Evolutionary conservation across 2,888 invertebrate genomes (phyloP).

Genomic region (Merodon equestris): DNA sequence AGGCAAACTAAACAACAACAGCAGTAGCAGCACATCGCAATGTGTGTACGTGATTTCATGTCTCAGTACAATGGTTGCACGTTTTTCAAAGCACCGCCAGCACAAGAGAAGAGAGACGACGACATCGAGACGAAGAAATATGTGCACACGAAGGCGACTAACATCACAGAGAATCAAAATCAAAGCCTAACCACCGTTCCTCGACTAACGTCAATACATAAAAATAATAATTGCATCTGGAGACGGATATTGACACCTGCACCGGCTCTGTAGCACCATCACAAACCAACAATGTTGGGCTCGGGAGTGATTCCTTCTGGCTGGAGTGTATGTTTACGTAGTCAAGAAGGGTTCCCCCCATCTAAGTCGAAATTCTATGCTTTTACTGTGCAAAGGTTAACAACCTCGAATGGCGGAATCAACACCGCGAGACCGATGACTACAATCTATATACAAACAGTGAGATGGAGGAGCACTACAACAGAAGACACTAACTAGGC

Average conservation of each 20-base stretch:
- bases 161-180: no score
- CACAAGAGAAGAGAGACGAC: background rate
- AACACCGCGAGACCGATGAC: slow-evolving; percentile 52
- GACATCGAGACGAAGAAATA: slow-evolving; percentile 19
- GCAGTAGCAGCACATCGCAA: slow-evolving; percentile 26
- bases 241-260: slow-evolving; percentile 63
- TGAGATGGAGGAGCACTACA: slow-evolving; percentile 23
- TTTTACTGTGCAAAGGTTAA: slow-evolving; percentile 47
- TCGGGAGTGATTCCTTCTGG: no score
- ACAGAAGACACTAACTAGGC: background rate
- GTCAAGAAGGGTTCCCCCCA: slow-evolving; percentile 4
- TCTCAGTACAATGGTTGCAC: slow-evolving; percentile 45
- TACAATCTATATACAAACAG: no score
- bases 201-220: slow-evolving; percentile 3
- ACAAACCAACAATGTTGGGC: slow-evolving; percentile 36
- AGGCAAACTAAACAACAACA: slow-evolving; percentile 29
- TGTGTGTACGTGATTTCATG: slow-evolving; percentile 65
- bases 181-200: no score
- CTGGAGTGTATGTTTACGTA: no score
- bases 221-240: slow-evolving; percentile 25
- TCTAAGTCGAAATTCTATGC: slow-evolving; percentile 6
- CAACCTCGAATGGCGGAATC: slow-evolving; percentile 47
- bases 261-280: slow-evolving; percentile 22
- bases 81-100: slow-evolving; percentile 19
- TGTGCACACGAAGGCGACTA: slow-evolving; percentile 16